Base-by-base conservation (phyloP, 2,113 vertebrate genomes). In the Melanocharis versteri region DNA sequence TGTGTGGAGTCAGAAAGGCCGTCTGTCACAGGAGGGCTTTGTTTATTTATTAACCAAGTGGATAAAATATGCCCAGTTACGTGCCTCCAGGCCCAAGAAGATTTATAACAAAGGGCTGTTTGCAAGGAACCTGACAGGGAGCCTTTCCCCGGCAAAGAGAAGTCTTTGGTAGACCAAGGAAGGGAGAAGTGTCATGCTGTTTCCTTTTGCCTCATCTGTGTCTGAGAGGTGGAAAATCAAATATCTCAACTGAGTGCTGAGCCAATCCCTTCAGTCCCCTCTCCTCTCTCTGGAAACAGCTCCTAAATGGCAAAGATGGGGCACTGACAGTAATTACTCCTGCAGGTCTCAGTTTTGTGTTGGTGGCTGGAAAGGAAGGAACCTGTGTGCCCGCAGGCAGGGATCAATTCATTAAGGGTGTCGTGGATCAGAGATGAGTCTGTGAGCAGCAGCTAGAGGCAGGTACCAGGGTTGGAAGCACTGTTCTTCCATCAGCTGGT, bases 21-120 rank as follows among this genome's bases (percentile, higher is more conserved):
- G 0, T 35, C 58, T 4, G 1, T 73, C 62, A 30, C 66, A 51
- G 48, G 44, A 83, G 35, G 19, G 24, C 45, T 92, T 71, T 91
- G 57, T 89, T 86, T 82, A 22, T 91, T 87, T 91, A 64, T 93
- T 94, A 94, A 79, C 39, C 30, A 85, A 50, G 26, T 39, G 28
- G 64, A 44, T 83, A 50, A 90, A 69, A 73, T 77, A 62, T 16
- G 30, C 39, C 40, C 18, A 28, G 58, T 77, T 89, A 37, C 1
- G 0, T 47, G 58, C 73, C 31, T 76, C 23, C 0, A 1, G 60
- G 56, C 69, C 62, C 44, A 78, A 24, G 47, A 73, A 24, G 68
- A 56, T 62, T 81, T 58, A 39, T 47, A 82, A 47, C 31, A 91
- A 82, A 87, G 53, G 24, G 7, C 40, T 84, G 26, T 47, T 69